phyloP scores from a whole-genome alignment of 1,140 invertebrate genomes.

The Drosophila rhopaloa region DNA sequence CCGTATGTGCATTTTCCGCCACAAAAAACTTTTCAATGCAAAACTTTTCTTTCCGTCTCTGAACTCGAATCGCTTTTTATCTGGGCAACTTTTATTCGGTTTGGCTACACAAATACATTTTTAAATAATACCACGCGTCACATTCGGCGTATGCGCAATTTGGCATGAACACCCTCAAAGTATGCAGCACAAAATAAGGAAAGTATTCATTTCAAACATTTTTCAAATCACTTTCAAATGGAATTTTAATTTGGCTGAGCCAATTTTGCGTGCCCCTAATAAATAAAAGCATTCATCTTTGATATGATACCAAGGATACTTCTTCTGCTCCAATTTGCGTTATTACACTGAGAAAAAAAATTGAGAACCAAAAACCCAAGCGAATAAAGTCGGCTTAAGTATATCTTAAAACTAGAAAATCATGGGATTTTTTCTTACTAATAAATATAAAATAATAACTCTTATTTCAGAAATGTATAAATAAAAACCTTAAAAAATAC shows the following conservation, averaged over 20 bases:
- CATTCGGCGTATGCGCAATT: conserved; percentile 71
- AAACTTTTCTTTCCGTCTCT: conserved; percentile 23
- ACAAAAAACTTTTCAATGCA: conserved; percentile 30
- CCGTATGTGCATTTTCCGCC: conserved; percentile 14
- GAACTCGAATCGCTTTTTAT: conserved; percentile 8
- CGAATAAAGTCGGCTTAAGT: no score
- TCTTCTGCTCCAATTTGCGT: neutral
- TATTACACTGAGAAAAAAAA: conserved; percentile 14
- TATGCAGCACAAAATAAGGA: conserved; percentile 41
- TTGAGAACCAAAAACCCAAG: neutral
- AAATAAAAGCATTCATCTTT: conserved; percentile 43
- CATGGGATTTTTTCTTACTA: no score
- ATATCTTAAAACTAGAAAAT: no score
- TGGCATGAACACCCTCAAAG: conserved; percentile 46
- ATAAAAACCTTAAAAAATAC: no score
- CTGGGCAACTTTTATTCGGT: conserved; percentile 18
- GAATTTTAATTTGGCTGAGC: conserved; percentile 15
- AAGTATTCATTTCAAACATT: conserved; percentile 30
- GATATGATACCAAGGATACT: conserved; percentile 41
- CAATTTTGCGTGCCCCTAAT: conserved; percentile 41
- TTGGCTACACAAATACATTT: conserved; percentile 31
- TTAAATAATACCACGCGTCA: conserved; percentile 30
- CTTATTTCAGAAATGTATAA: no score
- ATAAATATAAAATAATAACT: no score
- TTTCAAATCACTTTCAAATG: conserved; percentile 35